Percentiles rank a stretch among this genome's conserved stretches.
Evolutionary conservation across 92 coral and sea anemone genomes (phyloP).

Genomic region (Parazoanthus darwini): DNA sequence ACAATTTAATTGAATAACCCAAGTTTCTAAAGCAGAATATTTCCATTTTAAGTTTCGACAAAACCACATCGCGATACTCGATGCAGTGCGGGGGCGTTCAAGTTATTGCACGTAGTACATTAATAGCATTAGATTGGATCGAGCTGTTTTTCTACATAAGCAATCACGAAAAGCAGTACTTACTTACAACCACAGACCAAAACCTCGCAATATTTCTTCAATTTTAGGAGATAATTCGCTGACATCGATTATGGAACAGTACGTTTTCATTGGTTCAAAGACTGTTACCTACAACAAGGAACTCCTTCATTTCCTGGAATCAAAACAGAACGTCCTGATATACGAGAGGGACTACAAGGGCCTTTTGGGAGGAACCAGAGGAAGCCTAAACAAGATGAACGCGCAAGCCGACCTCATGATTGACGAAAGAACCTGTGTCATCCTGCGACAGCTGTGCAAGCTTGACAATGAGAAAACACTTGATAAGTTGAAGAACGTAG

Average conservation of each 20-base stretch:
- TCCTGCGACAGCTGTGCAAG: constrained; percentile 56
- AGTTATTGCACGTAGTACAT: too few relatives aligned
- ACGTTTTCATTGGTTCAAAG: constrained; percentile 82
- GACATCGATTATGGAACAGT: constrained; percentile 52
- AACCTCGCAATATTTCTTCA: background rate
- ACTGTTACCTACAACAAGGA: constrained; percentile 66
- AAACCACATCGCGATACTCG: too few relatives aligned
- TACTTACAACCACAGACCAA: background rate
- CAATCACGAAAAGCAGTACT: too few relatives aligned
- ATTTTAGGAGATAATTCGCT: constrained; percentile 4
- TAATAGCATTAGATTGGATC: background rate
- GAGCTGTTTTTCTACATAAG: background rate
- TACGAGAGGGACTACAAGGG: constrained; percentile 80
- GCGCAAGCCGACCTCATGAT: constrained; percentile 88
- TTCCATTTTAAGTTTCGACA: too few relatives aligned
- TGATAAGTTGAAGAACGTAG: constrained; percentile 68
- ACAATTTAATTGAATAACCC: too few relatives aligned
- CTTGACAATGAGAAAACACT: constrained; percentile 57
- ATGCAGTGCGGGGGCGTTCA: too few relatives aligned
- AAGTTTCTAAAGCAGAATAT: too few relatives aligned
- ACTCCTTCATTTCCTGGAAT: constrained; percentile 78
- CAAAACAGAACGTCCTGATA: constrained; percentile 73
- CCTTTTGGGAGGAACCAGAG: constrained; percentile 27
- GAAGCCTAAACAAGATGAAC: constrained; percentile 63
- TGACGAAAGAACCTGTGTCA: constrained; percentile 83